Conservation (phyloP, 1,140 invertebrate genomes). For the Eufriesea mexicana region DNA sequence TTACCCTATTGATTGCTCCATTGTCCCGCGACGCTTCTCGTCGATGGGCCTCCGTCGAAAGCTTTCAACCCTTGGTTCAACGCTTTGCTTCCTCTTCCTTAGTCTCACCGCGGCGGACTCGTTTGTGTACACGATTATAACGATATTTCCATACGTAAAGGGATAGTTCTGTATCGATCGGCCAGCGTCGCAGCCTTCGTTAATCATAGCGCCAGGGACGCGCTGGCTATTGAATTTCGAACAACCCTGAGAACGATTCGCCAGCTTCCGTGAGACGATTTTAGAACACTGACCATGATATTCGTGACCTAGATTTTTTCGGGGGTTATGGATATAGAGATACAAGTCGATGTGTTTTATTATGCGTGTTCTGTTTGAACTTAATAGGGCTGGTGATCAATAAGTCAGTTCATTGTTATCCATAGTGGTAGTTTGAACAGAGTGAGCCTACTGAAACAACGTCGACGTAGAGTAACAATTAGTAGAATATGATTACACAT, state of each 20-base stretch:
- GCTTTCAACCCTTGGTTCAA: conserved; percentile 72
- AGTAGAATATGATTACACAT: too few species aligned
- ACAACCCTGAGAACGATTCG: not conserved
- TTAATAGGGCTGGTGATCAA: too few species aligned
- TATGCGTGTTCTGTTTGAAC: too few species aligned
- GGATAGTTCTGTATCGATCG: conserved; percentile 49
- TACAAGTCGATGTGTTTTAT: too few species aligned
- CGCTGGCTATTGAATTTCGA: conserved; percentile 24
- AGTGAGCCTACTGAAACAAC: too few species aligned
- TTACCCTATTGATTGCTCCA: conserved; percentile 83
- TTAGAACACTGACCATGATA: too few species aligned
- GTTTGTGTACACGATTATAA: conserved; percentile 65
- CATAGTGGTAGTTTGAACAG: too few species aligned
- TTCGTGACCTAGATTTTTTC: too few species aligned
- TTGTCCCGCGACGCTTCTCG: conserved; percentile 76
- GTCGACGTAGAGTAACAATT: too few species aligned
- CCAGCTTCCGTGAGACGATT: not conserved
- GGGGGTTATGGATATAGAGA: too few species aligned
- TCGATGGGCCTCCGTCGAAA: conserved; percentile 56
- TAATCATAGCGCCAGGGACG: conserved; percentile 14
- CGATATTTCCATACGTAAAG: conserved; percentile 55
- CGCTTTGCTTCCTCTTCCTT: conserved; percentile 61
- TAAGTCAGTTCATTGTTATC: too few species aligned
- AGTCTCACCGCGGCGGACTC: conserved; percentile 65
- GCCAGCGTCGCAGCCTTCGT: not conserved